Conservation (phyloP, 2,797 vertebrate genomes). For the Hephaestus fuliginosus region DNA sequence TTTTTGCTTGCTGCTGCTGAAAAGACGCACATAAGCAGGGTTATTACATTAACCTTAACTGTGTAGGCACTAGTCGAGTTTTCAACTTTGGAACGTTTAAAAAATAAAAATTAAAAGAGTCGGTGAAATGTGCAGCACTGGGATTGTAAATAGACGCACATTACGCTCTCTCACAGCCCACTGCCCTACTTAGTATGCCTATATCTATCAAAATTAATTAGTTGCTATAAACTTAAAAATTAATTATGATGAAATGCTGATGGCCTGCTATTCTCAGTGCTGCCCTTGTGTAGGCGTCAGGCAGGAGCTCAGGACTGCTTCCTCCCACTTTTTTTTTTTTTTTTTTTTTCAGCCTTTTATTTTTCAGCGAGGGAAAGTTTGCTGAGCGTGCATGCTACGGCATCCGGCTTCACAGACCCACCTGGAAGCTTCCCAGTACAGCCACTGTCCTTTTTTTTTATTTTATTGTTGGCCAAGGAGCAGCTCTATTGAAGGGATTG, state of each 20-base stretch:
- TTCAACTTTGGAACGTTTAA: not conserved
- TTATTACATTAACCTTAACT: not conserved
- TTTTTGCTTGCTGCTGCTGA: not conserved
- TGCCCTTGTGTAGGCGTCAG: conserved; percentile 39
- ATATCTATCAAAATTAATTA: conserved; percentile 58
- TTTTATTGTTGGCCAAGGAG: conserved; percentile 10
- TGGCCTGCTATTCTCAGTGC: conserved; percentile 40
- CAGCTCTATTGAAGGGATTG: conserved; percentile 2
- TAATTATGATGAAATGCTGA: conserved; percentile 55
- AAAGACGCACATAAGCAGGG: not conserved
- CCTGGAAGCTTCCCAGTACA: conserved; percentile 49
- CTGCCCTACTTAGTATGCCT: not conserved
- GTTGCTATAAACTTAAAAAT: conserved; percentile 56
- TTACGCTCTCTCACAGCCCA: conserved; percentile 17
- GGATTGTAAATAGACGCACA: conserved; percentile 23
- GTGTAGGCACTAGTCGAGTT: not conserved
- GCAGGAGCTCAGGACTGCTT: conserved; percentile 37
- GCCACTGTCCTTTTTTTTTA: not conserved
- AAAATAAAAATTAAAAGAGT: not conserved
- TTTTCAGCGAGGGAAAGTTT: conserved; percentile 34
- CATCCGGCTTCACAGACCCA: conserved; percentile 41
- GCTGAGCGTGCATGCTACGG: conserved; percentile 47
- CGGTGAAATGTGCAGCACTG: not conserved
- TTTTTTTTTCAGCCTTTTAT: conserved; percentile 28
- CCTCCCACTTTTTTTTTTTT: conserved; percentile 14